Evolutionary conservation across 2,888 invertebrate species (phyloP).

Genomic region (Tipula lateralis): DNA sequence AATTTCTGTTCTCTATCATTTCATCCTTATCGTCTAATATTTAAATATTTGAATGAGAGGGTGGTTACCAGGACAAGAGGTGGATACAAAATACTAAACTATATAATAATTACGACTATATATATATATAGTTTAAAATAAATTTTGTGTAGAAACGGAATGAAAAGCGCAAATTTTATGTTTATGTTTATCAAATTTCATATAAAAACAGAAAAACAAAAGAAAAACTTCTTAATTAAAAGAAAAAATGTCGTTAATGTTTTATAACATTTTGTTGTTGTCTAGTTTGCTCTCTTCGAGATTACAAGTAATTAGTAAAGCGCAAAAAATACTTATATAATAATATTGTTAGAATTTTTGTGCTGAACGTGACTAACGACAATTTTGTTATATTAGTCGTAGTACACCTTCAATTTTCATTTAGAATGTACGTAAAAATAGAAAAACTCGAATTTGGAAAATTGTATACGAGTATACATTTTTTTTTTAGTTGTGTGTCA

Average conservation of each 20-base stretch:
- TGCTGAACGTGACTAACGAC: constrained; percentile 4
- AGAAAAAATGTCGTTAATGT: neutral
- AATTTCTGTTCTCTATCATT: neutral
- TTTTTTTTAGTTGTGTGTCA: neutral
- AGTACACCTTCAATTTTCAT: neutral
- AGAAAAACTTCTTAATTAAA: neutral
- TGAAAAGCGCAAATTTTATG: neutral
- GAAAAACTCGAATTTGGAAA: neutral
- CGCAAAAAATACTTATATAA: neutral
- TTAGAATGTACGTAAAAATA: neutral
- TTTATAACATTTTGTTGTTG: neutral
- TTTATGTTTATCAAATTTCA: neutral
- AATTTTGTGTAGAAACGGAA: neutral
- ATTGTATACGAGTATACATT: too few species aligned
- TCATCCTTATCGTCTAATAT: constrained; percentile 3
- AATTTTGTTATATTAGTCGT: neutral
- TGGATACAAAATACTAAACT: neutral
- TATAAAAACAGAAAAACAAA: neutral
- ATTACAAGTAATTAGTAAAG: neutral
- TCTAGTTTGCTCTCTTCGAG: neutral
- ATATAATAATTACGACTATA: neutral
- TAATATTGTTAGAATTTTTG: neutral
- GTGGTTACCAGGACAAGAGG: neutral
- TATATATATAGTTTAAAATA: neutral
- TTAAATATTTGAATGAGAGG: neutral